phyloP scores from a whole-genome alignment of 2,888 invertebrate species.

The Anodontia alba region DNA sequence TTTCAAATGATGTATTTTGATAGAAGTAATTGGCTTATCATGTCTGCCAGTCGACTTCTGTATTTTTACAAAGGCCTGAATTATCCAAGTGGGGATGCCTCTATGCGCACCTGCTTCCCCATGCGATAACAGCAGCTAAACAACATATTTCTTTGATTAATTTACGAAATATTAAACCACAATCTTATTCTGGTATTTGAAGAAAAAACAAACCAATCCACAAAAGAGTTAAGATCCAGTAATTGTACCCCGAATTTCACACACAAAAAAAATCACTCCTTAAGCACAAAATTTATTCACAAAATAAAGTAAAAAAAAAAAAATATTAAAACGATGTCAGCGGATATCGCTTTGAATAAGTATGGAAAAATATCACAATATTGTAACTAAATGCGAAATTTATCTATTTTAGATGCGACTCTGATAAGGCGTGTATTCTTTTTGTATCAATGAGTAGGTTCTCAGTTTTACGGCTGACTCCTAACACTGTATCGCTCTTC shows the following conservation, averaged over 20 bases:
- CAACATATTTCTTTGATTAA: slow-evolving; percentile 15
- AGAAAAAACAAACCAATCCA: neutral
- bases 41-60: slow-evolving; percentile 36
- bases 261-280: neutral
- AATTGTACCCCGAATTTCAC: neutral
- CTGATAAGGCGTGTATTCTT: slow-evolving; percentile 17
- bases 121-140: slow-evolving; percentile 5
- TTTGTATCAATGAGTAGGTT: neutral
- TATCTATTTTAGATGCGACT: neutral
- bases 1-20: slow-evolving; percentile 53
- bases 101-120: neutral
- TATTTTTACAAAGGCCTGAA: slow-evolving; percentile 16
- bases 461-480: slow-evolving; percentile 3
- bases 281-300: no score
- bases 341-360: neutral
- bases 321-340: no score
- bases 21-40: slow-evolving; percentile 56
- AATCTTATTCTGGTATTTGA: neutral
- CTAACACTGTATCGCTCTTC: slow-evolving; percentile 7
- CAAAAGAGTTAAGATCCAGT: neutral
- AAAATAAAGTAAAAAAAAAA: no score
- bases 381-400: slow-evolving; percentile 18
- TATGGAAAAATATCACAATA: slow-evolving; percentile 1
- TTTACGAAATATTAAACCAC: neutral
- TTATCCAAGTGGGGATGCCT: slow-evolving; percentile 3